These are phyloP conservation scores for Phymorhynchus buccinoides DNA, from an alignment of 1,140 invertebrate species.

Conservation along the genomic window DNA sequence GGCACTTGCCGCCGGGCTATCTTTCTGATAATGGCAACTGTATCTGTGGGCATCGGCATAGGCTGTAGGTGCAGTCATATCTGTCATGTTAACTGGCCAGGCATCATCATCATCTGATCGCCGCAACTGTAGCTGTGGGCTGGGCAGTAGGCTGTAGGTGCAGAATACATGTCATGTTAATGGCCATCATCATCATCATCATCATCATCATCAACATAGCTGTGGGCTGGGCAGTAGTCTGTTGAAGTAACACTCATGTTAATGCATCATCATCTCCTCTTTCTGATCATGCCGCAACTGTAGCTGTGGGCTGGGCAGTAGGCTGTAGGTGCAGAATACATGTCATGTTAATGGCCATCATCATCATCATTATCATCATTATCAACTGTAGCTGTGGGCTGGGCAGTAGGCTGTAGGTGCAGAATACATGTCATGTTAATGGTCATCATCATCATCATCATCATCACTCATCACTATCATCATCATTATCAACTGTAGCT, in stretches of 20 bases:
- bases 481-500: slow-evolving; percentile 34
- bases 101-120: too few species aligned
- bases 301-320: background rate
- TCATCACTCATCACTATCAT: too few species aligned
- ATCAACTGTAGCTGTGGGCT: too few species aligned
- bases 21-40: background rate
- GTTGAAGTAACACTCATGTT: slow-evolving; percentile 65
- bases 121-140: slow-evolving; percentile 5
- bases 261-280: background rate
- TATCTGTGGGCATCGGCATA: background rate
- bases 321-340: background rate
- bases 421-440: background rate
- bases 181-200: background rate
- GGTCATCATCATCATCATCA: too few species aligned
- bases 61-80: background rate
- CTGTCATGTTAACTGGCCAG: too few species aligned
- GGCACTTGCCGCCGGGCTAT: slow-evolving; percentile 55
- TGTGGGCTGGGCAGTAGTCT: too few species aligned
- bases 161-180: background rate
- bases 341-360: background rate
- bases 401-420: slow-evolving; percentile 51
- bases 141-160: background rate
- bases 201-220: too few species aligned
- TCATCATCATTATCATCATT: too few species aligned
- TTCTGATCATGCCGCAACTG: slow-evolving; percentile 1